A percentile compares a stretch with the other conserved stretches of the same genome.
phyloP scores from a whole-genome alignment of 1,140 invertebrate species.

The Limonius californicus region DNA sequence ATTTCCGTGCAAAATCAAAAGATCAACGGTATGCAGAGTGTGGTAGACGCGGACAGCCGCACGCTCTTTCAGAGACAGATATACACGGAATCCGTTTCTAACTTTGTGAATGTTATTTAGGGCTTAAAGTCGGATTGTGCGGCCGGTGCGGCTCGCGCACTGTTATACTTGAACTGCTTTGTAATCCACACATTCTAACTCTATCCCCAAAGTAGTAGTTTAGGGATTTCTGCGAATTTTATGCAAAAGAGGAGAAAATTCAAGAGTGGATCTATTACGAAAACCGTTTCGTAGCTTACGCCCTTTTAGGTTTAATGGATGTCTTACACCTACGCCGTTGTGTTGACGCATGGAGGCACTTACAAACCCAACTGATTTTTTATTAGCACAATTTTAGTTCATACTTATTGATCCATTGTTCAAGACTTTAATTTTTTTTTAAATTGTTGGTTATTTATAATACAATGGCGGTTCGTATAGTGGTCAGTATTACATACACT shows the following conservation, averaged over 20 bases:
- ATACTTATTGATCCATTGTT: too few species aligned
- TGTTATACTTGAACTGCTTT: conserved; percentile 7
- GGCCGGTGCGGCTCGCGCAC: conserved; percentile 1
- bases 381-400: too few species aligned
- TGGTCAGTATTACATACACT: too few species aligned
- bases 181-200: conserved; percentile 12
- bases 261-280: too few species aligned
- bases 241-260: neutral
- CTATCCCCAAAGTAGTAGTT: conserved; percentile 2
- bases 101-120: conserved; percentile 14
- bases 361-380: too few species aligned
- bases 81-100: conserved; percentile 13
- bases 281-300: too few species aligned
- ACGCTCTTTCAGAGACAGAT: conserved; percentile 9
- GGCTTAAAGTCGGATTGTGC: conserved; percentile 14
- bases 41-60: conserved; percentile 6
- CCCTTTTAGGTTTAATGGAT: too few species aligned
- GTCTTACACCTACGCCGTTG: too few species aligned
- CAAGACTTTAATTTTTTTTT: too few species aligned
- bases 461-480: too few species aligned
- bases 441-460: too few species aligned
- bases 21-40: conserved; percentile 12
- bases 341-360: too few species aligned
- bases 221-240: conserved; percentile 4
- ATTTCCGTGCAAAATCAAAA: conserved; percentile 12